These are phyloP conservation scores for Crepidodera aurea DNA, from an alignment of 2,888 invertebrate species.

Conservation along the genomic window DNA sequence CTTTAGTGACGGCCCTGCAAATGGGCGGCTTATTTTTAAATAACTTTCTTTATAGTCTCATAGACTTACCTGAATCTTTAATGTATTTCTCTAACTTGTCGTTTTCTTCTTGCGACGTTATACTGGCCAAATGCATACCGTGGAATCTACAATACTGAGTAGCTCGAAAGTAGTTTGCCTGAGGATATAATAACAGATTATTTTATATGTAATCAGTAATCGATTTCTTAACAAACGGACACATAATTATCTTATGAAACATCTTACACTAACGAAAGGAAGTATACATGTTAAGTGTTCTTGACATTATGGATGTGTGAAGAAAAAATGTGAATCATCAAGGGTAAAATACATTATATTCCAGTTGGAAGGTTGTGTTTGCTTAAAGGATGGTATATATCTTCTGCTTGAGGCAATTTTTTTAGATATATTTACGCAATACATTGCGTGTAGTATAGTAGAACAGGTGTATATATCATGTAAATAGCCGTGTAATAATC, in stretches of 20 bases:
- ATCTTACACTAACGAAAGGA: background rate
- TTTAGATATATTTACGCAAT: too few relatives aligned
- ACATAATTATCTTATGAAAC: background rate
- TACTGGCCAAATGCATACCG: slow-evolving; percentile 91
- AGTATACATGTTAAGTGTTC: background rate
- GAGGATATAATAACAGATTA: slow-evolving; percentile 50
- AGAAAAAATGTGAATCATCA: background rate
- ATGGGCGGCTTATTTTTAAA: too few relatives aligned
- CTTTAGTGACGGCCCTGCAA: too few relatives aligned
- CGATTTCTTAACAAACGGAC: background rate
- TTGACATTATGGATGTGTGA: background rate
- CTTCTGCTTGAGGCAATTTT: too few relatives aligned
- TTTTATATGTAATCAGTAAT: background rate
- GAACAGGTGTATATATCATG: too few relatives aligned
- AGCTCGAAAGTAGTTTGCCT: slow-evolving; percentile 95
- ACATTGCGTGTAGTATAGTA: too few relatives aligned
- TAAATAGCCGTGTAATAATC: too few relatives aligned
- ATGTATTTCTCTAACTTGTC: slow-evolving; percentile 90
- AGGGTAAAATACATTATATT: background rate
- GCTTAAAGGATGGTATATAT: too few relatives aligned
- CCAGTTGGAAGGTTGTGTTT: background rate
- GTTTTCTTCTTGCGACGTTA: slow-evolving; percentile 89
- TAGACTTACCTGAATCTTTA: slow-evolving; percentile 78
- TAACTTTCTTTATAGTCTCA: background rate
- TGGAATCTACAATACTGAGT: slow-evolving; percentile 92